phyloP scores from a whole-genome alignment of 2,113 vertebrate genomes.

The Pelmatolapia mariae region DNA sequence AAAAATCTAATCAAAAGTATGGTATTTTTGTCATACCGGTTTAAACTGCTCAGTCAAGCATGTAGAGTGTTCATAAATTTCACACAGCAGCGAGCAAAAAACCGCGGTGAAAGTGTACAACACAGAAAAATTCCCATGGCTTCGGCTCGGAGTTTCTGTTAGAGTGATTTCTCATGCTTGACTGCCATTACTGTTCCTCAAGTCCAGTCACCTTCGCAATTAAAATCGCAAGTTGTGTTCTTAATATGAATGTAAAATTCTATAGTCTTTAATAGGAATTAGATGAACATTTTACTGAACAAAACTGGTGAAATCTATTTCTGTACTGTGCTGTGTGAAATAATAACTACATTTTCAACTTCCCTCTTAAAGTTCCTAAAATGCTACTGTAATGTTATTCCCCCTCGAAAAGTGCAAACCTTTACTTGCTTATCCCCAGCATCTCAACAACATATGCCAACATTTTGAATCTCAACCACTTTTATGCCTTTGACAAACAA shows the following conservation, averaged over 20 bases:
- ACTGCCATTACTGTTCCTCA: not conserved
- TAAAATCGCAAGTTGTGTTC: not conserved
- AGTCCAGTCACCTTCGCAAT: not conserved
- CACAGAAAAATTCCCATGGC: not conserved
- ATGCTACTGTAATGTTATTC: not conserved
- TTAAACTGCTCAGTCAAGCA: not conserved
- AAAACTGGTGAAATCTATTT: not conserved
- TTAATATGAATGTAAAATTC: not conserved
- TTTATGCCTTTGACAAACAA: not conserved
- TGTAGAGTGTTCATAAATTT: not conserved
- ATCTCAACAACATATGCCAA: not conserved
- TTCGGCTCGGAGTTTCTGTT: not conserved
- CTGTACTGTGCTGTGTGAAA: not conserved
- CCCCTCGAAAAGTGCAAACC: accelerated
- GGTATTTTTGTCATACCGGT: not conserved
- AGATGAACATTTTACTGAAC: not conserved
- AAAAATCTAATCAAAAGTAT: not conserved
- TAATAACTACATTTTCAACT: not conserved
- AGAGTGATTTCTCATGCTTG: not conserved
- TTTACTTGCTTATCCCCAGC: not conserved
- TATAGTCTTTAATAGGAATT: not conserved
- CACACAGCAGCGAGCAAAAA: not conserved
- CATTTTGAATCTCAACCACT: not conserved
- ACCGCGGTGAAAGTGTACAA: not conserved
- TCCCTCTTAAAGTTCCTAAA: not conserved